Conservation (phyloP, 2,113 vertebrate genomes). For the Megaceryle torquata region DNA sequence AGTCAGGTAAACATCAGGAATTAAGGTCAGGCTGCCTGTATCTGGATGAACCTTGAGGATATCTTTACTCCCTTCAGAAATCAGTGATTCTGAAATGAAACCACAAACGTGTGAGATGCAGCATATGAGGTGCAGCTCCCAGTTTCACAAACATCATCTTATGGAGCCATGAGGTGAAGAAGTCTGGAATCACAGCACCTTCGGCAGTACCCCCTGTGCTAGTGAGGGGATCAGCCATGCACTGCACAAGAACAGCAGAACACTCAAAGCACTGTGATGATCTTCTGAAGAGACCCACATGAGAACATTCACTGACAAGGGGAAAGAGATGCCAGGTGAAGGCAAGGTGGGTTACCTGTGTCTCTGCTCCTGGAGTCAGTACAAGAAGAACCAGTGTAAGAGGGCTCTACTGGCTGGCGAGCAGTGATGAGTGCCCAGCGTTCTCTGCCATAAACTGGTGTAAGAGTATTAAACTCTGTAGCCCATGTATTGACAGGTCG, state of each 20-base stretch:
- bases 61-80: conserved; percentile 54
- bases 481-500: conserved; percentile 85
- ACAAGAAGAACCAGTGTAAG: neutral
- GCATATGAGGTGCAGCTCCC: neutral
- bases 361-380: conserved; percentile 24
- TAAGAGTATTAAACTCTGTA: conserved; percentile 85
- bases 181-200: neutral
- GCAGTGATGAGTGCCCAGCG: conserved; percentile 65
- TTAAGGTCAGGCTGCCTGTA: conserved; percentile 59
- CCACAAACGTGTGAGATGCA: neutral
- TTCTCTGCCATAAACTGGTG: conserved; percentile 75
- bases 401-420: conserved; percentile 42
- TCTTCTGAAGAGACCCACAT: rapidly evolving
- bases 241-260: neutral
- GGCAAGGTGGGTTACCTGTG: neutral
- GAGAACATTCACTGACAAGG: neutral
- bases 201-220: neutral
- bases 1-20: conserved; percentile 65
- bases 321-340: neutral
- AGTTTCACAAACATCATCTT: neutral
- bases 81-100: conserved; percentile 65
- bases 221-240: neutral
- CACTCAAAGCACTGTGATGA: neutral
- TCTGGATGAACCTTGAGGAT: conserved; percentile 30
- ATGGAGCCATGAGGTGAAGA: neutral